Conservation (phyloP, 2,113 vertebrate species). For the Brachirus orientalis region DNA sequence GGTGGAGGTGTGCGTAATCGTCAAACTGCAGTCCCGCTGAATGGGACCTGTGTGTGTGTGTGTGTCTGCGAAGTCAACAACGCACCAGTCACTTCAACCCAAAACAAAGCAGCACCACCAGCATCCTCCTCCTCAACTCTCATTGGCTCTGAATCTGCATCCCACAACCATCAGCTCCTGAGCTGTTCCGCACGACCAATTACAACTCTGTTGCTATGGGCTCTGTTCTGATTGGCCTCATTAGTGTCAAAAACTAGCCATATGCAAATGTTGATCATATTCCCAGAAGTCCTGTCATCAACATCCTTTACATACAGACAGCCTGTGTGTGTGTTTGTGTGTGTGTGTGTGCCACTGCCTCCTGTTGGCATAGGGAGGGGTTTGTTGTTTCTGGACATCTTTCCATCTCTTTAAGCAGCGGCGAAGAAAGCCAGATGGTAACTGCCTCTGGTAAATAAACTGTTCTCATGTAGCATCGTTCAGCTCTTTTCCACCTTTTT, state of each 20-base stretch:
- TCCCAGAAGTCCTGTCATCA: conserved; percentile 58
- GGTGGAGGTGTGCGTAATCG: conserved; percentile 29
- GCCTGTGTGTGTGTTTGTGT: conserved; percentile 4
- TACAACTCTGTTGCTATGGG: conserved; percentile 79
- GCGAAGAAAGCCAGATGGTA: conserved; percentile 8
- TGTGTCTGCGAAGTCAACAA: background rate
- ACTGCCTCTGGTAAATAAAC: conserved; percentile 1
- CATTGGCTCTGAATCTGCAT: conserved; percentile 53
- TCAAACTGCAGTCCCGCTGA: conserved; percentile 16
- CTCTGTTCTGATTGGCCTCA: conserved; percentile 75
- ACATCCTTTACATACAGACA: conserved; percentile 31
- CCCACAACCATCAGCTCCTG: conserved; percentile 52
- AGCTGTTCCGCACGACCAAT: conserved; percentile 65
- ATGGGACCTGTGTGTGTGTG: conserved; percentile 11
- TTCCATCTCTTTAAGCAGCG: conserved; percentile 18
- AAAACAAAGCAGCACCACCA: conserved; percentile 43
- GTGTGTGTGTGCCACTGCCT: background rate
- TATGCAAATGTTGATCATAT: conserved; percentile 72
- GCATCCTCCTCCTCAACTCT: conserved; percentile 29
- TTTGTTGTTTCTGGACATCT: conserved; percentile 37
- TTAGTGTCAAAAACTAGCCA: conserved; percentile 75
- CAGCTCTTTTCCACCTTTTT: background rate
- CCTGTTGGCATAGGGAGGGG: conserved; percentile 13
- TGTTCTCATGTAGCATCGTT: background rate
- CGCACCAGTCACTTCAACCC: conserved; percentile 19